These are phyloP conservation scores for Mus minutoides DNA, from an alignment of 2,797 vertebrate species.

Conservation along the genomic window DNA sequence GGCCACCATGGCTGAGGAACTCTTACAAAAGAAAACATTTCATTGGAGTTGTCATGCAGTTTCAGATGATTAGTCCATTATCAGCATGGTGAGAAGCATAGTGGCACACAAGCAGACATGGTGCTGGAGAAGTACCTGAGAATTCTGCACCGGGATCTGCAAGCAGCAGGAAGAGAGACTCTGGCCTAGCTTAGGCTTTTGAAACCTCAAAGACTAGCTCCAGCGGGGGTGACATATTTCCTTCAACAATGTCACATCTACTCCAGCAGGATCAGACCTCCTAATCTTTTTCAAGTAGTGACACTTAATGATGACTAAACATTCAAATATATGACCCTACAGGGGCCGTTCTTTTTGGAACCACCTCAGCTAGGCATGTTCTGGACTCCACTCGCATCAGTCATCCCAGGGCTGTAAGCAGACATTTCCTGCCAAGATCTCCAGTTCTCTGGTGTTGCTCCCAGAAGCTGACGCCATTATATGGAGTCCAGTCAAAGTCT, in stretches of 20 bases:
- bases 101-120: not conserved
- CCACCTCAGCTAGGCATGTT: constrained; percentile 57
- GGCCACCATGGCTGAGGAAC: not conserved
- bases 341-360: not conserved
- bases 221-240: not conserved
- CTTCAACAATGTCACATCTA: not conserved
- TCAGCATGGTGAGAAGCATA: not conserved
- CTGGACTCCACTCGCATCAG: constrained; percentile 88
- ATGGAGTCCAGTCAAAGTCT: constrained; percentile 81
- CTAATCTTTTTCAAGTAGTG: not conserved
- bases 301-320: not conserved
- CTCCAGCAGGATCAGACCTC: not conserved
- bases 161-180: no score
- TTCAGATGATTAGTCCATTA: not conserved
- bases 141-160: not conserved
- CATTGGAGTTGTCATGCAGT: not conserved
- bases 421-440: constrained; percentile 86
- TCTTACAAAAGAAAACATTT: not conserved
- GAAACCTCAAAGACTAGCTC: not conserved
- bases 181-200: not conserved
- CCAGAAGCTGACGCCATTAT: constrained; percentile 76
- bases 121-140: not conserved
- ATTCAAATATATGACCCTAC: not conserved
- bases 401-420: constrained; percentile 87
- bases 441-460: constrained; percentile 88